These are phyloP conservation scores for Parnassius apollo DNA, from an alignment of 2,888 invertebrate species.

Conservation along the genomic window DNA sequence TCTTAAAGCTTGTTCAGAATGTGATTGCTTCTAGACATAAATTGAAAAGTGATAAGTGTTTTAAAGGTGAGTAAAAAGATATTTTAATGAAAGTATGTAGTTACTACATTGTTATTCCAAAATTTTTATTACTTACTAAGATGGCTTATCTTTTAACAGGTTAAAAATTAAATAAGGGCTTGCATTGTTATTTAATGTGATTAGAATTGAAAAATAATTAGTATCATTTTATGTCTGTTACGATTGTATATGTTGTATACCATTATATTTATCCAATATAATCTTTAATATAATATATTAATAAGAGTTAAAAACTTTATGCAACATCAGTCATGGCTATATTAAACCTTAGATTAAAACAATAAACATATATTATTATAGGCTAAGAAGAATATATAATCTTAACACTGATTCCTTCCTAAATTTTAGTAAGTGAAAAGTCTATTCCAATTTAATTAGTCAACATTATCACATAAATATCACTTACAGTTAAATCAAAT, in stretches of 20 bases:
- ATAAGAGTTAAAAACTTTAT: slow-evolving; percentile 24
- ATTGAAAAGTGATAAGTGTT: slow-evolving; percentile 3
- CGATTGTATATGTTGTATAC: slow-evolving; percentile 23
- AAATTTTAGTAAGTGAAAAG: slow-evolving; percentile 51
- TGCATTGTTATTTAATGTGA: slow-evolving; percentile 24
- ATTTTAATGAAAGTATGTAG: too few relatives aligned
- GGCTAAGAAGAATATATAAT: slow-evolving; percentile 38
- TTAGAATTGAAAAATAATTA: slow-evolving; percentile 19
- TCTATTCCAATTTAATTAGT: slow-evolving; percentile 51
- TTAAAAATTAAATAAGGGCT: slow-evolving; percentile 19
- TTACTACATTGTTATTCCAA: background rate
- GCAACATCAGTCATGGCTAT: slow-evolving; percentile 36
- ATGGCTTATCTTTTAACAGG: background rate
- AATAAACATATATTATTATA: slow-evolving; percentile 21
- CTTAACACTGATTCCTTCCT: slow-evolving; percentile 66
- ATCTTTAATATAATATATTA: slow-evolving; percentile 23
- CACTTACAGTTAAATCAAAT: background rate
- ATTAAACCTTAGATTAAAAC: slow-evolving; percentile 33
- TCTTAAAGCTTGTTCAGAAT: slow-evolving; percentile 6
- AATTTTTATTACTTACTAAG: background rate
- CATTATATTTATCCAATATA: slow-evolving; percentile 21
- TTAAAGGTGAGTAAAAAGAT: too few relatives aligned
- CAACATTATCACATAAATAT: slow-evolving; percentile 17
- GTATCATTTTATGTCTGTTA: slow-evolving; percentile 24
- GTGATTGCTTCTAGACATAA: slow-evolving; percentile 10